These are phyloP conservation scores for Drosophila setosimentum DNA, from an alignment of 2,888 invertebrate genomes.

Conservation along the genomic window DNA sequence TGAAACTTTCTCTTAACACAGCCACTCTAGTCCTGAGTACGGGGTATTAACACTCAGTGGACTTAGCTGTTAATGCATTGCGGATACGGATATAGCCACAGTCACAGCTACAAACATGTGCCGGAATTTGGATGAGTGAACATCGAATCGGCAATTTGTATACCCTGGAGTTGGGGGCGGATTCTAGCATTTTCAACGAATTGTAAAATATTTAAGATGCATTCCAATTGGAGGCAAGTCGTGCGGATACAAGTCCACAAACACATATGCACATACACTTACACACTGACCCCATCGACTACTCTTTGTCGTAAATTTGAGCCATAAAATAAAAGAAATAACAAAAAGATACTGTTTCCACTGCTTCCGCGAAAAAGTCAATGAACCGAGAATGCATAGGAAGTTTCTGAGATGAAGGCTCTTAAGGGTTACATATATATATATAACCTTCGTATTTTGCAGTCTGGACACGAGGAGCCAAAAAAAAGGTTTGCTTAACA, in stretches of 20 bases:
- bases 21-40: background rate
- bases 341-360: slow-evolving; percentile 24
- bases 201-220: slow-evolving; percentile 25
- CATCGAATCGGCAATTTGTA: slow-evolving; percentile 14
- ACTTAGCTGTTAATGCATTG: slow-evolving; percentile 20
- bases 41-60: slow-evolving; percentile 31
- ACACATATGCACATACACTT: slow-evolving; percentile 37
- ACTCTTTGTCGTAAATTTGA: slow-evolving; percentile 69
- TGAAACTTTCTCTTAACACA: background rate
- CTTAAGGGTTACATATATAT: background rate
- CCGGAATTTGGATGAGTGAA: slow-evolving; percentile 43
- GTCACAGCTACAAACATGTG: slow-evolving; percentile 22
- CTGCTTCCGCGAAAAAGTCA: slow-evolving; percentile 50
- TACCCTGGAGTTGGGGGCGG: background rate
- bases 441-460: too few species aligned
- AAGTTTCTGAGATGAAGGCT: slow-evolving; percentile 13
- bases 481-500: background rate
- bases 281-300: slow-evolving; percentile 52
- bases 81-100: slow-evolving; percentile 43
- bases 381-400: slow-evolving; percentile 39
- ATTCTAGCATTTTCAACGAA: slow-evolving; percentile 7
- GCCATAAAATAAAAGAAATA: slow-evolving; percentile 61
- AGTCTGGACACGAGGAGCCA: background rate
- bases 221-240: slow-evolving; percentile 27
- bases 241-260: slow-evolving; percentile 19